Conservation (phyloP, 2,797 vertebrate genomes). For the Uromys caudimaculatus region DNA sequence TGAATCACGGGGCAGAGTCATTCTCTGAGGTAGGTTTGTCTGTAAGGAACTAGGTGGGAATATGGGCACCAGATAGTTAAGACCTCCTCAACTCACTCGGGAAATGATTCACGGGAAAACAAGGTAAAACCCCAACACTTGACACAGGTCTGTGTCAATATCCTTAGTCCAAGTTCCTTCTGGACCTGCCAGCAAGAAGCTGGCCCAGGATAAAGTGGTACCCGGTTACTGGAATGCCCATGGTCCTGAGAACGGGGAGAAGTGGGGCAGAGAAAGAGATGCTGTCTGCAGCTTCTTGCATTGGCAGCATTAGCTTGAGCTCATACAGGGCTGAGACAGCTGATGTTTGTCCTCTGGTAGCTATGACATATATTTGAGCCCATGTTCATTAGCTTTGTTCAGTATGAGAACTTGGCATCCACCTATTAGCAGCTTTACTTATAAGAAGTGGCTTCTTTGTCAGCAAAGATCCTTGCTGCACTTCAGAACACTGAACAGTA, state of each 20-base stretch:
- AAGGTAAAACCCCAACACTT: constrained; percentile 55
- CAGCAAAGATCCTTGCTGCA: background rate
- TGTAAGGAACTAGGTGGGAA: background rate
- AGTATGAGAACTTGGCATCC: background rate
- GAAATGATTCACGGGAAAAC: constrained; percentile 60
- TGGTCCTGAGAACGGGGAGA: constrained; percentile 43
- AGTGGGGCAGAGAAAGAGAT: background rate
- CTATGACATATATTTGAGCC: background rate
- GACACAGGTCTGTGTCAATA: constrained; percentile 21
- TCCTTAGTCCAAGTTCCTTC: constrained; percentile 4
- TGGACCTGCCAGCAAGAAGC: constrained; percentile 29
- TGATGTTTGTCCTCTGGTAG: background rate
- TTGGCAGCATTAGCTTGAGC: constrained; percentile 4
- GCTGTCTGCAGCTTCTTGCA: background rate
- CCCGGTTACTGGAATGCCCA: background rate
- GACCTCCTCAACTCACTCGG: constrained; percentile 46
- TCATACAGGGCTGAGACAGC: constrained; percentile 42
- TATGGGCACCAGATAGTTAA: constrained; percentile 46
- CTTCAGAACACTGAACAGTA: constrained; percentile 58
- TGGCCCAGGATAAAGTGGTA: constrained; percentile 12
- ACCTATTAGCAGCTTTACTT: background rate
- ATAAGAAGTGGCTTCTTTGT: constrained; percentile 49
- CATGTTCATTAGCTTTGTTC: background rate
- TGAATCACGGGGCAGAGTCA: constrained; percentile 3
- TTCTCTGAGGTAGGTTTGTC: constrained; percentile 67